Base-by-base conservation (phyloP, 2,888 invertebrate genomes). In the Scrobipalpa costella region DNA sequence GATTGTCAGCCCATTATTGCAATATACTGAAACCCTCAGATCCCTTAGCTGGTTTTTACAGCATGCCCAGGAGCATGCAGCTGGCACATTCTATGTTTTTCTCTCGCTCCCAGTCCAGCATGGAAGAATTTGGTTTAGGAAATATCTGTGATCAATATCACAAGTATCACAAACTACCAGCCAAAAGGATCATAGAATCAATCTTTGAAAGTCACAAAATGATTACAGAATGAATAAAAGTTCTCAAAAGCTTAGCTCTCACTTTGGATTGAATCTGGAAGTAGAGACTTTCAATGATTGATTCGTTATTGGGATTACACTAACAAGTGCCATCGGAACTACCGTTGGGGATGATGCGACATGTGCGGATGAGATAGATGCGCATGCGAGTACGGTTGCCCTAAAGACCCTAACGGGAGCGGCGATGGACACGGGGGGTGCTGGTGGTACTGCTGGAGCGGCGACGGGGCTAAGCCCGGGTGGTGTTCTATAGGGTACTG, bases 291-390 rank as follows among this genome's bases (percentile, higher is more conserved):
- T 44, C 44, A 44, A 15, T 7, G 33, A 55, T 15, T 33, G 27
- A 55, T 34, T n/a, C 27, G 2, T 15, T n/a, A 55, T n/a, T 34
- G 33, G 55, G 55, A 55, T 55, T 55, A 55, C 55, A 55, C 55
- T 55, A 55, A 55, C n/a, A 55, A 55, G 55, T 55, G 55, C 79
- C 79, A 79, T 79, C 77, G 65, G 70, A 84, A 93, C 94, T 96
- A 96, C 94, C 96, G 96, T 90, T 96, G 96, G 76, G 95, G 94
- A 88, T 96, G 96, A 81, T 95, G 95, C 58, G 94, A 94, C 88
- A 95, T 95, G 84, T 95, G 95, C 67, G 94, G 94, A 80, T 95
- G 95, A 71, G 94, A 93, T 79, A 91, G 83, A 76, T 90, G 93
- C 69, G 90, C 90, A 75, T 91, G 91, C 57, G 90, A 88, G 75